Conservation (phyloP, 2,797 vertebrate species). For the Kryptopterus vitreolus region DNA sequence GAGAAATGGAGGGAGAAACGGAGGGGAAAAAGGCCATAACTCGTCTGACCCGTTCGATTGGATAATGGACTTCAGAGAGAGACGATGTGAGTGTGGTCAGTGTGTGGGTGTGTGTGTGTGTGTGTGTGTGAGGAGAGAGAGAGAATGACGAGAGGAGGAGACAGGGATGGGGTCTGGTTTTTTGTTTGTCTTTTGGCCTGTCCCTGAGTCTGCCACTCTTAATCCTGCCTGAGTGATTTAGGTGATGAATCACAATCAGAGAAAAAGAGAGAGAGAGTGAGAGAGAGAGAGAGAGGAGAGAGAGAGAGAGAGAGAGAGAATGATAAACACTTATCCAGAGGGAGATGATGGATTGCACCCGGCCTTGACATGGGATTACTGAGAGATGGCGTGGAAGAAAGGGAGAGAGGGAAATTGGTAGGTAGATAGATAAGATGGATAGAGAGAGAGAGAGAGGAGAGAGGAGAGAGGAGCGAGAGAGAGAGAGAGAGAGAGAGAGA, state of each 20-base stretch:
- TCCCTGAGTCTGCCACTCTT: conserved; percentile 24
- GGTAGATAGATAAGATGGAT: background rate
- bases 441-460: background rate
- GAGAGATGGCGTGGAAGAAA: background rate
- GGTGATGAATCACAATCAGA: conserved; percentile 32
- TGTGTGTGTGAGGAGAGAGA: background rate
- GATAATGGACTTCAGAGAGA: conserved; percentile 31
- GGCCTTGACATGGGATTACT: conserved; percentile 7
- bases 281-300: conserved; percentile 5
- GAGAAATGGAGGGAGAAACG: conserved; percentile 23
- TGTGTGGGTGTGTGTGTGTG: background rate
- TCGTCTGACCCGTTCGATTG: conserved; percentile 34
- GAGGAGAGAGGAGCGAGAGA: background rate
- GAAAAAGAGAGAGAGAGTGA: background rate
- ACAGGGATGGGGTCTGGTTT: too few relatives aligned
- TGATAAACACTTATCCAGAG: background rate
- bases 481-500: background rate
- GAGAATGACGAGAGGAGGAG: background rate
- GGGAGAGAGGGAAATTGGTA: too few relatives aligned
- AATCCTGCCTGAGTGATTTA: conserved; percentile 28
- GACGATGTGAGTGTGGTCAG: background rate
- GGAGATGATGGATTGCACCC: background rate
- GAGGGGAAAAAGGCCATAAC: background rate
- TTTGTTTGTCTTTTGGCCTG: too few relatives aligned
- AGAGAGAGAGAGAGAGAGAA: conserved; percentile 6